Percentiles rank a stretch among this genome's conserved stretches.
Evolutionary conservation across 1,140 invertebrate genomes (phyloP).

Genomic region (Lepidotrigona ventralis): DNA sequence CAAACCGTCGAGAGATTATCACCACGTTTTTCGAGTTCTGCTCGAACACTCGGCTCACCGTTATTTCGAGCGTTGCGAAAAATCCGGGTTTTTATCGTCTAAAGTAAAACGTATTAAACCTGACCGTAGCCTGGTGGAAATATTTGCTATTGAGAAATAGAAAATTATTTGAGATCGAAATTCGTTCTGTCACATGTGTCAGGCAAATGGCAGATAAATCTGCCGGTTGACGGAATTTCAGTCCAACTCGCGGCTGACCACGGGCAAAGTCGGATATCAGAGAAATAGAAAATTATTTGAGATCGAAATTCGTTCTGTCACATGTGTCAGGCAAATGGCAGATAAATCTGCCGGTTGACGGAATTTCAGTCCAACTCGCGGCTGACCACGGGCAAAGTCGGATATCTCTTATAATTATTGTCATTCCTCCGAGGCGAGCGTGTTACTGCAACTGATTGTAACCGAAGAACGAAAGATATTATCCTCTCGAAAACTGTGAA

Average conservation of each 20-base stretch:
- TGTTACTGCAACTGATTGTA: neutral
- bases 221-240: neutral
- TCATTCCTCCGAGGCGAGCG: neutral
- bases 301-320: neutral
- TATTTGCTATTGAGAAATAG: neutral
- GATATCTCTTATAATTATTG: conserved; percentile 1
- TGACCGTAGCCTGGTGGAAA: neutral
- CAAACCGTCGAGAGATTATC: neutral
- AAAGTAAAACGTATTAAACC: too few species aligned
- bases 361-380: neutral
- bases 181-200: neutral
- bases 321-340: neutral
- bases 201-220: neutral
- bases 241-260: neutral
- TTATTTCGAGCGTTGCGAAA: neutral
- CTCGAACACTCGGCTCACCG: neutral
- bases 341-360: neutral
- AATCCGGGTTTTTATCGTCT: neutral
- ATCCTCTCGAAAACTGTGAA: neutral
- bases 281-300: neutral
- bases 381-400: neutral
- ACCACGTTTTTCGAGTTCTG: neutral
- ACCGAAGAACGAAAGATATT: neutral
- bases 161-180: neutral
- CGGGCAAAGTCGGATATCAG: conserved; percentile 1